A percentile compares a stretch with the other conserved stretches of the same genome.
These are phyloP conservation scores for Ferrisia virgata DNA, from an alignment of 2,888 invertebrate species.

Conservation along the genomic window DNA sequence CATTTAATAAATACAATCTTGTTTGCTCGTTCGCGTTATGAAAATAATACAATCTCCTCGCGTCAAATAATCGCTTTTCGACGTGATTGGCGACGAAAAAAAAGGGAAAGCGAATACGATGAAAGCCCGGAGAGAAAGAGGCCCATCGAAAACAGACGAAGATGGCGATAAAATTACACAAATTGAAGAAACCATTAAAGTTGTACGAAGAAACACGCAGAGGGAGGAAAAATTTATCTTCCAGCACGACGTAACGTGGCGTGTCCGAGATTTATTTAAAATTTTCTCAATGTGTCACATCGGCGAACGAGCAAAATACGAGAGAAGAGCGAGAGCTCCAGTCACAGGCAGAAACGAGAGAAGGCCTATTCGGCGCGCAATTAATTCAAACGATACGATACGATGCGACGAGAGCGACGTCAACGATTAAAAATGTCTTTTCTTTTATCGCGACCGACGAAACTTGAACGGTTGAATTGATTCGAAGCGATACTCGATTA, in stretches of 20 bases:
- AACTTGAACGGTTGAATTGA: background rate
- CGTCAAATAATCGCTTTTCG: background rate
- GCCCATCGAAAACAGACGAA: background rate
- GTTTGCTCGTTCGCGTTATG: background rate
- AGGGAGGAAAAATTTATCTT: background rate
- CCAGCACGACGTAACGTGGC: no score
- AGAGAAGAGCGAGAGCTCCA: background rate
- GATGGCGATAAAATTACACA: background rate
- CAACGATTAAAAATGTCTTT: background rate
- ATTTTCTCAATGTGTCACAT: background rate
- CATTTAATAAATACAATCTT: background rate
- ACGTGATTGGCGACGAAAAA: background rate
- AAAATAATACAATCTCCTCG: background rate
- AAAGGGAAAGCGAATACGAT: no score
- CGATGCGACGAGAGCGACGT: background rate
- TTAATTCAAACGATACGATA: background rate
- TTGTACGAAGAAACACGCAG: background rate
- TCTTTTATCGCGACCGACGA: background rate
- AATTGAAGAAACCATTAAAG: constrained; percentile 1
- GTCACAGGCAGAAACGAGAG: background rate
- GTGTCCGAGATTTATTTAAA: background rate
- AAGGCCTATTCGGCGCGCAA: background rate
- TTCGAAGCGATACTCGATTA: background rate
- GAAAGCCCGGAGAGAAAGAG: no score
- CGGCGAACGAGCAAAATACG: no score